Conservation (phyloP, 2,888 invertebrate species). For the Malthinus flaveolus region DNA sequence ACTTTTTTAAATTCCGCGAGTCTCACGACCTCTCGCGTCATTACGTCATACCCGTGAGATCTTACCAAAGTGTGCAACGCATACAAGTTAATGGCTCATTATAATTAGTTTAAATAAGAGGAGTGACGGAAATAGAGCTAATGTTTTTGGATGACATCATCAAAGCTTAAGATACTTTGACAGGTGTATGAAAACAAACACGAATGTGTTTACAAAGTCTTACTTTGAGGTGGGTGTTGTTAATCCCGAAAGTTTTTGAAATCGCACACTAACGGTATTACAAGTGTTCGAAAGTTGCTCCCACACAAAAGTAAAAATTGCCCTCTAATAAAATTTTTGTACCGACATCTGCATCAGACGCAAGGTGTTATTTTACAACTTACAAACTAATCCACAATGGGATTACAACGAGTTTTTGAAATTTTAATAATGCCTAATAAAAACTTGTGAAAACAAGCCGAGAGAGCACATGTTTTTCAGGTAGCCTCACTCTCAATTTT, state of each 20-base stretch:
- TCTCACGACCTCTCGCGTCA: slow-evolving; percentile 35
- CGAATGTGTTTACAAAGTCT: slow-evolving; percentile 15
- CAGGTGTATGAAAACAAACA: slow-evolving; percentile 31
- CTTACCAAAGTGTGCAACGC: slow-evolving; percentile 31
- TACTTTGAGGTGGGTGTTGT: slow-evolving; percentile 17
- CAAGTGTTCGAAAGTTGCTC: no score
- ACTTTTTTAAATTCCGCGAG: not conserved
- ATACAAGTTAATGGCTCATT: slow-evolving; percentile 34
- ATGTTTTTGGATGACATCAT: slow-evolving; percentile 28
- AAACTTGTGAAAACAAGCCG: no score
- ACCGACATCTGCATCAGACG: no score
- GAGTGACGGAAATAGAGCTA: slow-evolving; percentile 31
- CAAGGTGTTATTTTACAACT: no score
- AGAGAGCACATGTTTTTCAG: no score
- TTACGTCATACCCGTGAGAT: slow-evolving; percentile 32
- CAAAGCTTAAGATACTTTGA: slow-evolving; percentile 26
- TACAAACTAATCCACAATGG: no score
- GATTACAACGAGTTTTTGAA: no score
- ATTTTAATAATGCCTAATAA: no score
- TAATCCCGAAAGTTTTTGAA: slow-evolving; percentile 7
- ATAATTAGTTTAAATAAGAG: slow-evolving; percentile 30
- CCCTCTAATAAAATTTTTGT: no score
- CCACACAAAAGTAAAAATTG: no score
- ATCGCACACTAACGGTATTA: no score
- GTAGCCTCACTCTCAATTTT: no score